phyloP scores from a whole-genome alignment of 2,888 invertebrate genomes.

The Schizaphis graminum region DNA sequence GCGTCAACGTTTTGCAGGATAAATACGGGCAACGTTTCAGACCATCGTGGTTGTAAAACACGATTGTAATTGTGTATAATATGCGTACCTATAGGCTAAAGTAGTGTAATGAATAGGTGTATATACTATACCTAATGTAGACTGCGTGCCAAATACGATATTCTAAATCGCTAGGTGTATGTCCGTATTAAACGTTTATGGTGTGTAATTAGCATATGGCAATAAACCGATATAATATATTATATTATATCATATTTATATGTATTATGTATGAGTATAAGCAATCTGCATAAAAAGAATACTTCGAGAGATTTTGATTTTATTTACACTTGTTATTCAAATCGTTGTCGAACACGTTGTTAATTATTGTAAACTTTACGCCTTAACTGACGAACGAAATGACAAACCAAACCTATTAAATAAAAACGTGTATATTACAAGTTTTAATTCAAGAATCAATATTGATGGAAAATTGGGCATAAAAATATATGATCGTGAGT shows the following conservation, averaged over 20 bases:
- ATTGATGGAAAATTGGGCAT: not conserved
- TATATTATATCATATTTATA: not conserved
- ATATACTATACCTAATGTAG: not conserved
- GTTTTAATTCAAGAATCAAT: not conserved
- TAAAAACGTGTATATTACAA: not conserved
- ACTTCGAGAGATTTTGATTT: not conserved
- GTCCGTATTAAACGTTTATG: conserved; percentile 2
- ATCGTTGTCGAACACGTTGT: not conserved
- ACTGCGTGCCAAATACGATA: conserved; percentile 7
- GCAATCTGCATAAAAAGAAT: not conserved
- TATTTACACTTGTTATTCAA: not conserved
- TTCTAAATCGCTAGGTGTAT: not conserved
- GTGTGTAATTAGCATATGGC: conserved; percentile 7
- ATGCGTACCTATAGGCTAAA: not conserved
- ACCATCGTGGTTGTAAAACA: not conserved
- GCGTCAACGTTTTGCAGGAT: not conserved
- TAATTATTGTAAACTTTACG: not conserved
- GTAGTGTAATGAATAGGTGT: not conserved
- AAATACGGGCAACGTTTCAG: not conserved
- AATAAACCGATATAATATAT: not conserved
- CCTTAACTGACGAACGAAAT: not conserved
- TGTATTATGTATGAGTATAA: not conserved
- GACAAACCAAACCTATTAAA: not conserved
- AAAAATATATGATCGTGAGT: not conserved
- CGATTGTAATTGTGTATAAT: not conserved